Conservation (phyloP, 2,797 vertebrate genomes). For the Diplodus sargus region DNA sequence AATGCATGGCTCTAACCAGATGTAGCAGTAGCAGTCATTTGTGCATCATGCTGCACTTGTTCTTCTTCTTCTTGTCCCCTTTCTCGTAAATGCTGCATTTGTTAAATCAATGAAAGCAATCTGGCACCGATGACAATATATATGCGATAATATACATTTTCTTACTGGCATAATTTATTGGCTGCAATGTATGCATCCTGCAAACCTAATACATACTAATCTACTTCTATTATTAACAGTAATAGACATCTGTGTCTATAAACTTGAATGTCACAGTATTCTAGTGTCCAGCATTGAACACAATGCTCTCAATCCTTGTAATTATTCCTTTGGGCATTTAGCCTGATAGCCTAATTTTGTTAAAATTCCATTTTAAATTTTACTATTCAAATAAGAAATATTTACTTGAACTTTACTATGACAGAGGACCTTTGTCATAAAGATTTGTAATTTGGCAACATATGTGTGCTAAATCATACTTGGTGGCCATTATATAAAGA, state of each 20-base stretch:
- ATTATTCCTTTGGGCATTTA: background rate
- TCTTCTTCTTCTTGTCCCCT: too few species aligned
- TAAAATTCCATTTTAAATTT: background rate
- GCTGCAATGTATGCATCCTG: too few species aligned
- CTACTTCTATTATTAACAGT: background rate
- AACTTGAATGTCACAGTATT: constrained; percentile 6
- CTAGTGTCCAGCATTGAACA: background rate
- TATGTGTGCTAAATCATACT: background rate
- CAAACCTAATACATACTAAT: background rate
- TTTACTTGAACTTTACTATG: background rate
- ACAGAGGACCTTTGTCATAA: background rate
- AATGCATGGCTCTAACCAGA: too few species aligned
- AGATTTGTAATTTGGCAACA: background rate
- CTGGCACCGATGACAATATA: too few species aligned
- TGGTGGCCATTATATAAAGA: background rate
- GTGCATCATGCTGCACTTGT: too few species aligned
- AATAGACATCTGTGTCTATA: background rate
- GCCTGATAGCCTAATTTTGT: background rate
- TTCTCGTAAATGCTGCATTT: too few species aligned
- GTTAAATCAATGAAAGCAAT: too few species aligned
- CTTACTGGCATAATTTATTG: too few species aligned
- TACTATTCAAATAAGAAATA: background rate
- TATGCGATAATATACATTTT: too few species aligned
- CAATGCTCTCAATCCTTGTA: background rate
- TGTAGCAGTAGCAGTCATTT: too few species aligned